These are phyloP conservation scores for Paracentrotus lividus DNA, from an alignment of 53 echinoderm and acorn worm species.

Conservation along the genomic window DNA sequence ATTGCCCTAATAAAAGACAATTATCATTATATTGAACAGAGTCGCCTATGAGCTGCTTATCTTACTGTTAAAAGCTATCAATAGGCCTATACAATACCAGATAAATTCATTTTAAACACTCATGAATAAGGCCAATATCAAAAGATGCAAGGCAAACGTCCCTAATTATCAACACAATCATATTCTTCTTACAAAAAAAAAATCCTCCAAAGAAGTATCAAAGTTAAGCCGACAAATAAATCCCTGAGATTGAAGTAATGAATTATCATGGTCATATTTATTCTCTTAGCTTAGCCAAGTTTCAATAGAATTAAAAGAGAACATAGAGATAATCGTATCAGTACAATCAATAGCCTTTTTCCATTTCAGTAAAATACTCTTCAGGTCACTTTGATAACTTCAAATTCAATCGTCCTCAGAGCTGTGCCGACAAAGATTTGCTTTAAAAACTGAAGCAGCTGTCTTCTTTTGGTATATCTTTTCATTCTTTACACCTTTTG, in stretches of 20 bases:
- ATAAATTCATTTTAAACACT: not conserved
- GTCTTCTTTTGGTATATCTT: not conserved
- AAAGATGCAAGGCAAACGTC: not conserved
- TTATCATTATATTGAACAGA: too few relatives aligned
- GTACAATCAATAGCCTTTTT: not conserved
- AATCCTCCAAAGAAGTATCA: not conserved
- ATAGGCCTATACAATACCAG: not conserved
- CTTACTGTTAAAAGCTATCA: not conserved
- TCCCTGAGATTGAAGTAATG: not conserved
- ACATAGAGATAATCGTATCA: not conserved
- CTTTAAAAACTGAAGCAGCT: not conserved
- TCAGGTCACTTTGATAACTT: not conserved
- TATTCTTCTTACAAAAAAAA: not conserved
- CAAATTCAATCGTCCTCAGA: not conserved
- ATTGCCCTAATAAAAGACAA: too few relatives aligned
- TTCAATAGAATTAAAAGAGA: not conserved
- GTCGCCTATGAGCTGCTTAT: not conserved
- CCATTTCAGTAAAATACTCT: not conserved
- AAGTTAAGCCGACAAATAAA: not conserved
- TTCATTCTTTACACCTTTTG: not conserved
- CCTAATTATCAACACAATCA: not conserved
- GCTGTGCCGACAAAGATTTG: not conserved
- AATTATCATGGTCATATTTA: not conserved
- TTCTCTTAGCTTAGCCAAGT: not conserved
- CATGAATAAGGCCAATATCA: not conserved